Conservation (phyloP, 1,140 invertebrate species). For the Agrilus planipennis region DNA sequence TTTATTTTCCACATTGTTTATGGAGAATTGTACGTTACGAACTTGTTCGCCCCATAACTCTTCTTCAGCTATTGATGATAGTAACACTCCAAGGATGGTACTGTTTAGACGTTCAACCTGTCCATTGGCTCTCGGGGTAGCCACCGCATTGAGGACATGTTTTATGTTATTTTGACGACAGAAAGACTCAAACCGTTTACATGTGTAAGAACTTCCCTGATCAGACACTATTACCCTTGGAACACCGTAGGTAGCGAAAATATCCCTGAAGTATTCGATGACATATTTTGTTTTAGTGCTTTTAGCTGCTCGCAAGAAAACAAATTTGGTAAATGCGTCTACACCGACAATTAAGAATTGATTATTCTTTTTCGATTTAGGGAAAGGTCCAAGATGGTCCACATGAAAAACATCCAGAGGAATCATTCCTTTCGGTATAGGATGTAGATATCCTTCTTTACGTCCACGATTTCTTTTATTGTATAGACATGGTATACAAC, state of each 20-base stretch:
- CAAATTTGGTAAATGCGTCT: constrained; percentile 23
- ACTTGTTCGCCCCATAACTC: constrained; percentile 13
- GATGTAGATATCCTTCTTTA: constrained; percentile 10
- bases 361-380: constrained; percentile 17
- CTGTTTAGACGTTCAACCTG: no score
- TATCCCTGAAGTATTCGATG: not conserved
- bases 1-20: constrained; percentile 19
- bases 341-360: constrained; percentile 21
- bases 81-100: constrained; percentile 9
- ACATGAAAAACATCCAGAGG: constrained; percentile 17
- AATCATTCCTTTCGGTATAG: constrained; percentile 7
- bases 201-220: not conserved
- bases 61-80: constrained; percentile 5
- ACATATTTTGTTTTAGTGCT: constrained; percentile 7
- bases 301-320: constrained; percentile 13
- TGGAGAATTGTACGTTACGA: constrained; percentile 12
- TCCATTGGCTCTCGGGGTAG: no score
- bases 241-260: not conserved
- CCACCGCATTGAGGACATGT: no score
- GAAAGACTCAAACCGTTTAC: no score
- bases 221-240: constrained; percentile 4
- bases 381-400: constrained; percentile 22
- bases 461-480: constrained; percentile 15
- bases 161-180: no score
- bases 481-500: constrained; percentile 13